Base-by-base conservation (phyloP, 2,113 vertebrate genomes). In the Globicephala melas region DNA sequence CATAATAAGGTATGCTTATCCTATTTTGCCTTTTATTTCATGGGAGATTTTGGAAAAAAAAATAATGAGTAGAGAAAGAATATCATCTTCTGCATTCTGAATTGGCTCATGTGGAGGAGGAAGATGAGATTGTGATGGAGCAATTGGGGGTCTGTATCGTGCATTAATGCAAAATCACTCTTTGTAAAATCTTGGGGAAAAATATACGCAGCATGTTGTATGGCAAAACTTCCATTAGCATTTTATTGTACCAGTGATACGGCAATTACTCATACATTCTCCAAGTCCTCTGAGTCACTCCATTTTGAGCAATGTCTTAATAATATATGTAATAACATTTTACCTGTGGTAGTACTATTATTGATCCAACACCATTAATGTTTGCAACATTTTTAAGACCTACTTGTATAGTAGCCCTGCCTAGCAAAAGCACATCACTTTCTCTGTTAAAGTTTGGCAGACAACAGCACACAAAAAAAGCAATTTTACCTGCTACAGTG, bases 281-380 rank as follows among this genome's bases (percentile, higher is more conserved):
- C 97, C 81, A 97, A 97, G 94, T 95, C 91, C 90, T 98, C 92
- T 95, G 94, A 98, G 97, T 93, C 93, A 81, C 97, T 97, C 94
- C 97, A 58, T 98, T 99, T 97, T 98, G 95, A 98, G 94, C 67
- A 97, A 93, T 76, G 95, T 97, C 98, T 99, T 99, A 98, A 99
- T 99, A 98, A 99, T 98, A 98, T 97, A 99, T 98, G 97, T 96
- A 97, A 96, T 10, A 95, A 76, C 94, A 96, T 98, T 99, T 98
- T 98, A 98, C 98, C 98, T 99, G 92, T 94, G 96, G 96, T 92
- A 98, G 92, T 97, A 98, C 98, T 97, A 98, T 97, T 99, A 99
- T 99, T 98, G 99, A 99, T 99, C 98, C 98, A 85, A 95, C 96
- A 96, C 98, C 98, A 99, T 99, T 99, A 99, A 98, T 38, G 91